phyloP scores from a whole-genome alignment of 2,797 vertebrate genomes.

The Bradypodion pumilum region DNA sequence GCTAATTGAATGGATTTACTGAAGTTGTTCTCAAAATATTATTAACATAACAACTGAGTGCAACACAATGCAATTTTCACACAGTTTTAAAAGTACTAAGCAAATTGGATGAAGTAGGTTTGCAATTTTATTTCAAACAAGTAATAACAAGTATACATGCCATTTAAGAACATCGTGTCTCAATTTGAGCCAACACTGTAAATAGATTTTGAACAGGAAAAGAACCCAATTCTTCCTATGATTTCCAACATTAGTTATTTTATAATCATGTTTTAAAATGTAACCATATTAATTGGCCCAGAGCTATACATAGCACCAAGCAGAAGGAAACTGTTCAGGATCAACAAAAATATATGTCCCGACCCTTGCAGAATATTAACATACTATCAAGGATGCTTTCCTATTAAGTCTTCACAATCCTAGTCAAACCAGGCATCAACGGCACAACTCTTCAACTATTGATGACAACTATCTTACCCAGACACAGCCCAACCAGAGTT shows the following conservation, averaged over 20 bases:
- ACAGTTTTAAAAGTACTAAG: not conserved
- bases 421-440: not conserved
- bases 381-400: not conserved
- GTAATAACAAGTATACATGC: not conserved
- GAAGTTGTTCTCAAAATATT: not conserved
- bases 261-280: not conserved
- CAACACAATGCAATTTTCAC: not conserved
- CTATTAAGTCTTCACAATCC: not conserved
- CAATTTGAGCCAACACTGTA: not conserved
- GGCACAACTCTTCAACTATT: not conserved
- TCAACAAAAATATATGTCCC: not conserved
- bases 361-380: not conserved
- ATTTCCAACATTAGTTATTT: not conserved
- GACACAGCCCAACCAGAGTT: not conserved
- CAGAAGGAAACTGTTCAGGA: not conserved
- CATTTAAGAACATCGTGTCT: no score
- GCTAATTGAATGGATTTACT: not conserved
- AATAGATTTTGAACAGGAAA: not conserved
- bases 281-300: not conserved
- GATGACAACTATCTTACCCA: not conserved
- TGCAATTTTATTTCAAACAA: not conserved
- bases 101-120: not conserved
- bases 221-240: not conserved
- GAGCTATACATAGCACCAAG: not conserved
- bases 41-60: not conserved